A percentile compares a stretch with the other conserved stretches of the same genome.
phyloP scores from a whole-genome alignment of 2,888 invertebrate genomes.

The Pammene aurita region DNA sequence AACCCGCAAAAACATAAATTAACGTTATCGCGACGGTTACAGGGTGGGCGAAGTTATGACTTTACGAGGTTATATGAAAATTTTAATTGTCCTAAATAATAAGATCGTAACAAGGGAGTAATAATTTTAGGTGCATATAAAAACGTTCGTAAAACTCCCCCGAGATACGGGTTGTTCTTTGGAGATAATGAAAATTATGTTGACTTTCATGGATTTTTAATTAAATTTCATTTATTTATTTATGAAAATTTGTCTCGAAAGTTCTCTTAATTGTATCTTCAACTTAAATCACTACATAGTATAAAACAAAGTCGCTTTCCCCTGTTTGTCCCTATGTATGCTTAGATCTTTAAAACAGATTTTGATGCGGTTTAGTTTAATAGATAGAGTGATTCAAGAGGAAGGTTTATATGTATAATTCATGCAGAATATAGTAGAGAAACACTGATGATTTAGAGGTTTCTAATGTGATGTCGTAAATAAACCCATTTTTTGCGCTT shows the following conservation, averaged over 20 bases:
- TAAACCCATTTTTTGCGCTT: too few species aligned
- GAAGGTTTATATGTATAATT: too few species aligned
- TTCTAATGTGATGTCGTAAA: too few species aligned
- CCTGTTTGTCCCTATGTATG: too few species aligned
- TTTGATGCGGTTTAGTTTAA: too few species aligned
- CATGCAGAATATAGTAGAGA: too few species aligned
- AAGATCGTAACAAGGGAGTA: slow-evolving; percentile 43
- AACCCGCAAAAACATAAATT: slow-evolving; percentile 38
- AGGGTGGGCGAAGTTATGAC: slow-evolving; percentile 40
- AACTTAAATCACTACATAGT: too few species aligned
- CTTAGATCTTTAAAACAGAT: too few species aligned
- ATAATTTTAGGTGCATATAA: slow-evolving; percentile 45
- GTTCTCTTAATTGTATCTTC: not conserved
- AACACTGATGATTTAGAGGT: too few species aligned
- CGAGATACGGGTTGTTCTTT: slow-evolving; percentile 44
- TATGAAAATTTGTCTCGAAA: not conserved
- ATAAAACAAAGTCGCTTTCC: too few species aligned
- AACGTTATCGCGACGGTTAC: slow-evolving; percentile 37
- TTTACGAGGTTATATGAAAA: slow-evolving; percentile 43
- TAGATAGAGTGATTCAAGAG: too few species aligned
- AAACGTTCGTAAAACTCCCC: slow-evolving; percentile 43
- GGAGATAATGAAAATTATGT: slow-evolving; percentile 46
- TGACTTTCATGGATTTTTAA: slow-evolving; percentile 25
- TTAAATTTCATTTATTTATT: slow-evolving; percentile 31
- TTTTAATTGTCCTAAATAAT: slow-evolving; percentile 52